Percentiles rank a stretch among this genome's conserved stretches.
Evolutionary conservation across 2,888 invertebrate genomes (phyloP).

Genomic region (Andrena fulva): DNA sequence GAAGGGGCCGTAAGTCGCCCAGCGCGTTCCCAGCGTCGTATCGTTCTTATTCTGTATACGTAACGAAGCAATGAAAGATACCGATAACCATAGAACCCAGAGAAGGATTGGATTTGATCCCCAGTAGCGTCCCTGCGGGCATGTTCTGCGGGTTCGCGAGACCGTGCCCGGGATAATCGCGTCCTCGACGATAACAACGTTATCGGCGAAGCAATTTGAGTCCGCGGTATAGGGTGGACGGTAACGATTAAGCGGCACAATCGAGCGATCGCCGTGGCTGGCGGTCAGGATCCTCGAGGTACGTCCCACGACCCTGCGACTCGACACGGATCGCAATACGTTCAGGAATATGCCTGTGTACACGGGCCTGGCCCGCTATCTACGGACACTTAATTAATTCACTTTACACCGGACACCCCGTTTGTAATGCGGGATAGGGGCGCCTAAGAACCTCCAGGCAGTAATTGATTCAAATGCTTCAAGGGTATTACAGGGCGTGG

Average conservation of each 20-base stretch:
- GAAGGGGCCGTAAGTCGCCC: no score
- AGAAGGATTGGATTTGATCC: constrained; percentile 34
- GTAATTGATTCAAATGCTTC: constrained; percentile 82
- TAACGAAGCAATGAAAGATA: constrained; percentile 21
- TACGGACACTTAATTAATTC: constrained; percentile 81
- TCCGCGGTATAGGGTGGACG: constrained; percentile 38
- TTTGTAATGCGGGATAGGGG: constrained; percentile 75
- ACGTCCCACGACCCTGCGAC: constrained; percentile 15
- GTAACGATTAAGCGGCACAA: constrained; percentile 70
- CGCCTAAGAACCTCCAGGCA: constrained; percentile 74
- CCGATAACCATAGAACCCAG: not conserved
- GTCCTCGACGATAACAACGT: constrained; percentile 67
- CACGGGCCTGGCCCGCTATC: constrained; percentile 44
- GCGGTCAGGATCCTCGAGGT: constrained; percentile 23
- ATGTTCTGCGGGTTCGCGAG: constrained; percentile 53
- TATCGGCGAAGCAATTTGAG: constrained; percentile 73
- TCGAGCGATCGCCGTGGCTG: constrained; percentile 57
- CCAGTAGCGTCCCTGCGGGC: constrained; percentile 34
- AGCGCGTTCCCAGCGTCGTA: not conserved
- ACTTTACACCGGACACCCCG: constrained; percentile 76
- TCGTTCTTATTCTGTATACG: not conserved
- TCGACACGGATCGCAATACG: constrained; percentile 49
- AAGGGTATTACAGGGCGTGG: constrained; percentile 69
- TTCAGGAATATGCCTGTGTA: constrained; percentile 43
- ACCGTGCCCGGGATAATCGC: constrained; percentile 66